These are phyloP conservation scores for Argyresthia albistria DNA, from an alignment of 2,888 invertebrate genomes.

Conservation along the genomic window DNA sequence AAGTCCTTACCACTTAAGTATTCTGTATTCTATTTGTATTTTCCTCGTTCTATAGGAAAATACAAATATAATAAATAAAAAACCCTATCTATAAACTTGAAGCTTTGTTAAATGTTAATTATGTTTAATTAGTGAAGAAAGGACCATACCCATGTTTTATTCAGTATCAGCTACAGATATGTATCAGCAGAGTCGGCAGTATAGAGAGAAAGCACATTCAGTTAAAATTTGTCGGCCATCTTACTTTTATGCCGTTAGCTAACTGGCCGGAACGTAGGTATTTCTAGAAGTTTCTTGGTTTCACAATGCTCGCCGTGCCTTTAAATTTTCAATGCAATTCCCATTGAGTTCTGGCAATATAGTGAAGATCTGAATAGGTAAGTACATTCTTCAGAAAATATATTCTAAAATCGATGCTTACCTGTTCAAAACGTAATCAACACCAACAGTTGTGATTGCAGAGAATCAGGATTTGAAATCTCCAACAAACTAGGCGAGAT, in stretches of 20 bases:
- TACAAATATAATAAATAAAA: too few relatives aligned
- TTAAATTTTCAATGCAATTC: neutral
- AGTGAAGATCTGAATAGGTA: too few relatives aligned
- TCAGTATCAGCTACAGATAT: neutral
- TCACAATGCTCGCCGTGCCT: neutral
- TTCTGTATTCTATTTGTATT: too few relatives aligned
- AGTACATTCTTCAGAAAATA: too few relatives aligned
- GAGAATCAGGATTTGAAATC: constrained; percentile 15
- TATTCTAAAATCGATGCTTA: constrained; percentile 22
- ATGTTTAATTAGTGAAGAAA: neutral
- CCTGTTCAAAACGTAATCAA: constrained; percentile 21
- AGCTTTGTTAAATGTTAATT: too few relatives aligned
- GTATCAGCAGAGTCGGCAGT: constrained; percentile 1
- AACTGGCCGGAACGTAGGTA: neutral
- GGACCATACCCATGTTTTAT: neutral
- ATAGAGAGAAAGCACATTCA: constrained; percentile 54
- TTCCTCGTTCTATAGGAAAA: too few relatives aligned
- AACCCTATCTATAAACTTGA: too few relatives aligned
- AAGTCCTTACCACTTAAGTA: too few relatives aligned
- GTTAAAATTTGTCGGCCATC: constrained; percentile 49
- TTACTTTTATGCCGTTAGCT: constrained; percentile 23
- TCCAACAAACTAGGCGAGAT: constrained; percentile 14
- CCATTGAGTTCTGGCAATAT: neutral
- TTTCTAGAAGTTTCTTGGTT: neutral
- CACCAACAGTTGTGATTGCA: constrained; percentile 23